Conservation (phyloP, 1,140 invertebrate genomes). For the Geopemphigus sp. region DNA sequence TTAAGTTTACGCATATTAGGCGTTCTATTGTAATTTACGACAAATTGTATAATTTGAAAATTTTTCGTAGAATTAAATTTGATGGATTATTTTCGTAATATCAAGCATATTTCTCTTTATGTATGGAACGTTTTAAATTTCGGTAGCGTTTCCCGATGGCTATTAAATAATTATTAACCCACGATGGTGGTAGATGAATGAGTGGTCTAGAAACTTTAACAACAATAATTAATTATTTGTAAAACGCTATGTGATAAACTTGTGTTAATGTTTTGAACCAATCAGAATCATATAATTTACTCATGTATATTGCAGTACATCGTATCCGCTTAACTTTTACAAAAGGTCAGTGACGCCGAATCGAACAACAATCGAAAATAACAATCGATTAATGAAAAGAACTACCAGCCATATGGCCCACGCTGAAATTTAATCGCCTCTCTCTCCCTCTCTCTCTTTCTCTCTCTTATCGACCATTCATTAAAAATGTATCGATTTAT, state of each 20-base stretch:
- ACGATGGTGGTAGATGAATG: not conserved
- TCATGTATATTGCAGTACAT: not conserved
- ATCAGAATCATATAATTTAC: not conserved
- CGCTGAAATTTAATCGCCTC: not conserved
- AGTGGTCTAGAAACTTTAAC: not conserved
- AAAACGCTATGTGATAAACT: not conserved
- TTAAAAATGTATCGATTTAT: no score
- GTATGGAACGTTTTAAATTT: not conserved
- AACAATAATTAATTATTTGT: constrained; percentile 16
- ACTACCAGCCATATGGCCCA: not conserved
- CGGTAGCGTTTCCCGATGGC: no score
- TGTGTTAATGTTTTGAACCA: not conserved
- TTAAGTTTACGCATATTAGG: no score
- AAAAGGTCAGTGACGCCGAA: not conserved
- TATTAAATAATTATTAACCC: not conserved
- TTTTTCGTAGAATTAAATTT: no score
- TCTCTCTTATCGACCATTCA: no score
- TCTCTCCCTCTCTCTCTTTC: no score
- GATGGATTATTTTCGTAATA: not conserved
- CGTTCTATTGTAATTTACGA: no score
- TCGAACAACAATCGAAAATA: not conserved
- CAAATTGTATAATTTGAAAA: no score
- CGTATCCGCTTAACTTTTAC: not conserved
- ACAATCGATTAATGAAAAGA: not conserved
- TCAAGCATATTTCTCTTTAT: not conserved